A percentile compares a stretch with the other conserved stretches of the same genome.
phyloP scores from a whole-genome alignment of 2,797 vertebrate species.

The Bryconaethiops microstoma region DNA sequence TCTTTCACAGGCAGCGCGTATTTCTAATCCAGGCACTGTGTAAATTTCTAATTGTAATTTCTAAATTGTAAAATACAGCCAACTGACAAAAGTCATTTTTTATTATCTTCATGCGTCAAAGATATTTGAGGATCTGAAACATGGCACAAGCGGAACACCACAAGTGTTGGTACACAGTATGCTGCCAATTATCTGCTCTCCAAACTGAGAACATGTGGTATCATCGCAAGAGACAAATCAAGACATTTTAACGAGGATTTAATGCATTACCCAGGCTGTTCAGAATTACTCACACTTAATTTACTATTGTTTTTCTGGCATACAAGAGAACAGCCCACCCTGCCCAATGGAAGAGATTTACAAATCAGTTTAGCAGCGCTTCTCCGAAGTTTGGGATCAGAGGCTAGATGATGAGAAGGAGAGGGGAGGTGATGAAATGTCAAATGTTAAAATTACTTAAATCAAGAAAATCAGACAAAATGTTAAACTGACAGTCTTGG shows the following conservation, averaged over 20 bases:
- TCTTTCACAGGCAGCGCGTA: slow-evolving; percentile 6
- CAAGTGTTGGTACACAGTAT: slow-evolving; percentile 63
- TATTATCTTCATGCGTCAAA: slow-evolving; percentile 52
- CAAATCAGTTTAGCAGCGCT: neutral
- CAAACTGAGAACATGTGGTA: slow-evolving; percentile 64
- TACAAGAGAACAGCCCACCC: neutral
- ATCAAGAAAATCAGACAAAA: neutral
- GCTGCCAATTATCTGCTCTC: slow-evolving; percentile 64
- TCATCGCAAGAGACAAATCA: slow-evolving; percentile 57
- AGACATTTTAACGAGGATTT: slow-evolving; percentile 54
- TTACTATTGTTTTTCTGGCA: slow-evolving; percentile 43
- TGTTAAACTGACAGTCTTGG: slow-evolving; percentile 2
- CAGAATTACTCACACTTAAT: slow-evolving; percentile 39
- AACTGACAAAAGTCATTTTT: slow-evolving; percentile 50
- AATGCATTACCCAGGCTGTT: slow-evolving; percentile 48
- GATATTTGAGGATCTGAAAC: slow-evolving; percentile 61
- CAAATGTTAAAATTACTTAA: neutral
- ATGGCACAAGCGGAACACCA: slow-evolving; percentile 59
- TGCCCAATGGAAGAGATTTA: neutral
- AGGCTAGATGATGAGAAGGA: slow-evolving; percentile 9
- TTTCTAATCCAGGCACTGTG: neutral
- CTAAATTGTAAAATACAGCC: slow-evolving; percentile 24
- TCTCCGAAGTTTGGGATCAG: slow-evolving; percentile 23
- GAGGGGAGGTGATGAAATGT: neutral
- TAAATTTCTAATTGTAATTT: slow-evolving; percentile 18